Percentiles rank a stretch among this genome's conserved stretches.
phyloP scores from a whole-genome alignment of 2,797 vertebrate species.

The Sebastes steindachneri region DNA sequence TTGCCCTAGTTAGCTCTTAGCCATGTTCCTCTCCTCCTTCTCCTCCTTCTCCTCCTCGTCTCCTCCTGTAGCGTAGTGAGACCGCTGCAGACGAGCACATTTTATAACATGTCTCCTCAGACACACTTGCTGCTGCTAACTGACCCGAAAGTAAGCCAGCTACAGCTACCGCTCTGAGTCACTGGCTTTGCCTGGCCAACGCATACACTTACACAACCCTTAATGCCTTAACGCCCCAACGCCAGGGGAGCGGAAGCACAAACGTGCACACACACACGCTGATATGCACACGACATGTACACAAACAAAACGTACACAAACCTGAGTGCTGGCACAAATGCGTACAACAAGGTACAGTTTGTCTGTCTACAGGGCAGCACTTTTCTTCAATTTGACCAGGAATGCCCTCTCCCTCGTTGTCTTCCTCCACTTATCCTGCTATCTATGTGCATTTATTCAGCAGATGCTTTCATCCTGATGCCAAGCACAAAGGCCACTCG shows the following conservation, averaged over 20 bases:
- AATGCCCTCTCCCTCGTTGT: constrained; percentile 6
- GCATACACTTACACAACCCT: constrained; percentile 72
- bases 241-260: constrained; percentile 40
- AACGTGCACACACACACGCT: constrained; percentile 1
- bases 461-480: constrained; percentile 62
- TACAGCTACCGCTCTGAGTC: constrained; percentile 76
- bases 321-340: constrained; percentile 55
- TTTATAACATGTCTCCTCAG: constrained; percentile 77
- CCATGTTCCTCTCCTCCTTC: constrained; percentile 20
- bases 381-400: constrained; percentile 32
- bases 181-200: constrained; percentile 70
- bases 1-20: constrained; percentile 74
- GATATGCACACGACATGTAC: constrained; percentile 29
- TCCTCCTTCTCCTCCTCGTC: not conserved
- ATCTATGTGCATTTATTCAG: constrained; percentile 60
- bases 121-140: constrained; percentile 77
- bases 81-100: constrained; percentile 61
- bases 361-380: constrained; percentile 35
- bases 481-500: constrained; percentile 58
- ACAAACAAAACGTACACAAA: constrained; percentile 52
- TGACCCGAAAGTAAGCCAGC: constrained; percentile 83
- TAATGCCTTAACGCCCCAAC: constrained; percentile 46
- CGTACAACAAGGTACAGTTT: constrained; percentile 15
- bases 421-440: constrained; percentile 26
- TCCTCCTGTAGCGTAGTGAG: constrained; percentile 47